Conservation (phyloP, 1,140 invertebrate genomes). For the Conopomorpha cramerella region DNA sequence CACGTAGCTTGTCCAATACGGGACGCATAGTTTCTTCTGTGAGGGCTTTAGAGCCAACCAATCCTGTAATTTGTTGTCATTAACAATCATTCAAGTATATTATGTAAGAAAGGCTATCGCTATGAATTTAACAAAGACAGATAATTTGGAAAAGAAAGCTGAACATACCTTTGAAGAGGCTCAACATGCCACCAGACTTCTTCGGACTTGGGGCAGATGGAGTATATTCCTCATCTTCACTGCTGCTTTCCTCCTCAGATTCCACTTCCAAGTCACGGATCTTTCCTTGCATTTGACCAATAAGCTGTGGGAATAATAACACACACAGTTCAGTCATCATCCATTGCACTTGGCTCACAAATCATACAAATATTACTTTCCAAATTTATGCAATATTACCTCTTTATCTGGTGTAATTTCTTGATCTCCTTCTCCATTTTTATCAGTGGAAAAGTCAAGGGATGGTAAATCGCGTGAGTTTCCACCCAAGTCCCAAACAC, state of each 20-base stretch:
- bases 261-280: constrained; percentile 72
- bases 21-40: constrained; percentile 78
- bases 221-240: constrained; percentile 53
- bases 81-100: too few relatives aligned
- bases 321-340: too few relatives aligned
- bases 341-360: too few relatives aligned
- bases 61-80: constrained; percentile 35
- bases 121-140: too few relatives aligned
- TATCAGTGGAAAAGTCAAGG: constrained; percentile 85
- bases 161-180: constrained; percentile 73
- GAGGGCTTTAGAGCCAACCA: constrained; percentile 87
- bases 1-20: constrained; percentile 91
- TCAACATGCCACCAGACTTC: constrained; percentile 71
- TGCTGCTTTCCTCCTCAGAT: constrained; percentile 62
- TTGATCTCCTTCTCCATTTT: too few relatives aligned
- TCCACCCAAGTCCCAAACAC: constrained; percentile 89
- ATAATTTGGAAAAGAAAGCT: too few relatives aligned
- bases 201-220: constrained; percentile 41
- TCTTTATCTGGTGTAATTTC: too few relatives aligned
- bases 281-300: constrained; percentile 80
- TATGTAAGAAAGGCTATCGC: too few relatives aligned
- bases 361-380: too few relatives aligned
- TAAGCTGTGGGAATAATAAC: constrained; percentile 65
- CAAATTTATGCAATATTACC: too few relatives aligned
- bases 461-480: constrained; percentile 75